Conservation (phyloP, 2,888 invertebrate species). For the Linyphia triangularis region DNA sequence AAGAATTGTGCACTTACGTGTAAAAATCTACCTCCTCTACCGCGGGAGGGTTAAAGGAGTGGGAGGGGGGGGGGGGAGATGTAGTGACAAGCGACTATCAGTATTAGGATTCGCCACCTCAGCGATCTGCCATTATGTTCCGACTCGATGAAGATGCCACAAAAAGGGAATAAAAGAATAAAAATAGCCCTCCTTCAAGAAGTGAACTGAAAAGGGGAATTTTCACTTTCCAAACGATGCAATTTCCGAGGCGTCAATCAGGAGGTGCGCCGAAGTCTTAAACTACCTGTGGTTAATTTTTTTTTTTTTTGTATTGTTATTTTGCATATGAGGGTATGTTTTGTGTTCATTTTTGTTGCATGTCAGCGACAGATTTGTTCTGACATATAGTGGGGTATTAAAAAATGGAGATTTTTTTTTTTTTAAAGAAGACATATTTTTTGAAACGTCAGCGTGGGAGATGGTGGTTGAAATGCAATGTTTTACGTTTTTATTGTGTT, state of each 20-base stretch:
- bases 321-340: not conserved
- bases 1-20: slow-evolving; percentile 30
- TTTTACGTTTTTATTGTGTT: not conserved
- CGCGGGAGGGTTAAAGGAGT: not conserved
- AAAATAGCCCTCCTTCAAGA: not conserved
- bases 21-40: slow-evolving; percentile 2
- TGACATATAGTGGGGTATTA: slow-evolving; percentile 7
- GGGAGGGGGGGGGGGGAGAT: not conserved
- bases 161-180: slow-evolving; percentile 5
- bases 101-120: slow-evolving; percentile 29
- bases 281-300: not conserved
- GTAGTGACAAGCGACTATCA: not conserved
- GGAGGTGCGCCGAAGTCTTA: not conserved
- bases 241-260: slow-evolving; percentile 68
- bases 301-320: not conserved
- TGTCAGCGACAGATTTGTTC: slow-evolving; percentile 13
- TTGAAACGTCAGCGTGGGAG: not conserved
- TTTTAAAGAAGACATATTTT: not conserved
- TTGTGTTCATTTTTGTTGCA: not conserved
- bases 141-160: slow-evolving; percentile 56
- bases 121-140: slow-evolving; percentile 62
- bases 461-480: not conserved
- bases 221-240: slow-evolving; percentile 52
- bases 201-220: not conserved
- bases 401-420: not conserved